phyloP scores from a whole-genome alignment of 1,140 invertebrate genomes.

The Xylocopa sonorina region DNA sequence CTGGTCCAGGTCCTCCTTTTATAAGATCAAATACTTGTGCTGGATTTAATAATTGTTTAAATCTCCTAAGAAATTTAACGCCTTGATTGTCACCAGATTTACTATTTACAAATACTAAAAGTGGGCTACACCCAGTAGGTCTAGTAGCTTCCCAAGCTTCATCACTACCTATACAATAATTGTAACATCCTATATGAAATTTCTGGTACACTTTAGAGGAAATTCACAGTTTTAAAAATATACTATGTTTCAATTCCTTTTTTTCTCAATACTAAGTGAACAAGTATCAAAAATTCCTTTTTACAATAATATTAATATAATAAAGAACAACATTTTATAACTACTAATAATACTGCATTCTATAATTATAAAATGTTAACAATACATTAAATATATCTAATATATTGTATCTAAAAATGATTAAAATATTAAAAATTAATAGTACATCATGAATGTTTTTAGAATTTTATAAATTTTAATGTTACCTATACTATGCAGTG shows the following conservation, averaged over 20 bases:
- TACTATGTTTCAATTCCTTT: no score
- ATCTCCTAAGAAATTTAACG: constrained; percentile 96
- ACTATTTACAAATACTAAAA: constrained; percentile 98
- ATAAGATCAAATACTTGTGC: constrained; percentile 99
- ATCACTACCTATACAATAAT: constrained; percentile 83
- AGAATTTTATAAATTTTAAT: not conserved
- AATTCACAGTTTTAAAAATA: no score
- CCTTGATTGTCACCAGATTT: constrained; percentile 99
- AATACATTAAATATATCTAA: constrained; percentile 1
- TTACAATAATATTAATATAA: not conserved
- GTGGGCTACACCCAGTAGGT: constrained; percentile 90
- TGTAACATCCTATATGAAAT: not conserved
- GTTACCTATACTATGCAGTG: constrained; percentile 93
- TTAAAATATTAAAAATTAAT: not conserved
- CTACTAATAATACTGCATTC: not conserved
- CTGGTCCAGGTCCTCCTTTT: constrained; percentile 92
- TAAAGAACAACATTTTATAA: no score
- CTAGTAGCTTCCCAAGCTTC: constrained; percentile 95
- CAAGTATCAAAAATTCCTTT: no score
- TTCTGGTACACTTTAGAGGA: not conserved
- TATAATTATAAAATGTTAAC: not conserved
- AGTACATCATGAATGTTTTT: not conserved
- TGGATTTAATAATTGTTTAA: constrained; percentile 97
- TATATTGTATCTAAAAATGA: not conserved
- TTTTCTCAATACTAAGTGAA: no score